Conservation (phyloP, 2,113 vertebrate species). For the Corvus cornix region DNA sequence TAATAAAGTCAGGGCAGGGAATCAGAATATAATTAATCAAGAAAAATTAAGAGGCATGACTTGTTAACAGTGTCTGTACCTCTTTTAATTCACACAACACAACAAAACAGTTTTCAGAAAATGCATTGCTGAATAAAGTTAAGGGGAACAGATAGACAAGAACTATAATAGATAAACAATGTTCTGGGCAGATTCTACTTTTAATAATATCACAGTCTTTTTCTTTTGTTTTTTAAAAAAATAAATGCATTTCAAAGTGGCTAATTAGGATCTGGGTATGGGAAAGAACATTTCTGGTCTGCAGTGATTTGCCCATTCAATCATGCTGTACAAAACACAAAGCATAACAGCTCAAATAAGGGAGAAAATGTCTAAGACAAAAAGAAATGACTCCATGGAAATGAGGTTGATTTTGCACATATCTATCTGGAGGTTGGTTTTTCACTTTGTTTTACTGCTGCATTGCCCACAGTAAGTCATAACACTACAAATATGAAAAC, state of each 20-base stretch:
- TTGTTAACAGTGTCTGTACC: neutral
- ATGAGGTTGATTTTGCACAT: constrained; percentile 42
- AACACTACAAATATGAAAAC: constrained; percentile 17
- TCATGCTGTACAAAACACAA: constrained; percentile 28
- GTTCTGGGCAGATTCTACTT: neutral
- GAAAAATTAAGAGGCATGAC: neutral
- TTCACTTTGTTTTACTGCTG: neutral
- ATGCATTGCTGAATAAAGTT: neutral
- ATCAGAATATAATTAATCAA: neutral
- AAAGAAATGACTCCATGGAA: constrained; percentile 25
- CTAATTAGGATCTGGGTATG: neutral
- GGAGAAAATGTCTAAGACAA: constrained; percentile 2
- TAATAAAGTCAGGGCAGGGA: neutral
- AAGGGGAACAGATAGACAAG: neutral
- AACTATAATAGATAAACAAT: neutral
- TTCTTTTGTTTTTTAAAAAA: neutral
- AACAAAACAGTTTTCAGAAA: neutral
- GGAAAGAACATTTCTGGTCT: neutral
- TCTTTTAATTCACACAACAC: neutral
- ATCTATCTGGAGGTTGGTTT: neutral
- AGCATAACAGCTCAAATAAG: constrained; percentile 24
- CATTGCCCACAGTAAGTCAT: neutral
- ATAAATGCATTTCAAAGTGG: neutral
- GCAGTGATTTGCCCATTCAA: constrained; percentile 26
- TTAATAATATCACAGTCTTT: neutral